A percentile compares a stretch with the other conserved stretches of the same genome.
Evolutionary conservation across 2,797 vertebrate genomes (phyloP).

Genomic region (Amazona finschi): DNA sequence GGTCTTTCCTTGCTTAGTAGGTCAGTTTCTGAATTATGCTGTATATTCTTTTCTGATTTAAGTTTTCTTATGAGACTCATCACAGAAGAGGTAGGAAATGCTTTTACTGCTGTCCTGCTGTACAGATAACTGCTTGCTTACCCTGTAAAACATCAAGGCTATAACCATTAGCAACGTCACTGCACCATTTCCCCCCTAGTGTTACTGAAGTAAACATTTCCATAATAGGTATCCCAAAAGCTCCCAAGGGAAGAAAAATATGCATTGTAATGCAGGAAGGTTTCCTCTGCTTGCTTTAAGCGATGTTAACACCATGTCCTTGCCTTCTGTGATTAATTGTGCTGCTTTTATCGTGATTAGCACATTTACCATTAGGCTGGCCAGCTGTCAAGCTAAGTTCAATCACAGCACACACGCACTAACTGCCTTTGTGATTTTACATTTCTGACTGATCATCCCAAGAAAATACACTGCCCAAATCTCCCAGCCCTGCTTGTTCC

Average conservation of each 20-base stretch:
- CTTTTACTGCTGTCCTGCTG: neutral
- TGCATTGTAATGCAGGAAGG: neutral
- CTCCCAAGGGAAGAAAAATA: constrained; percentile 19
- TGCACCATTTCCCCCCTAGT: neutral
- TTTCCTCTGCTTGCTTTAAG: constrained; percentile 14
- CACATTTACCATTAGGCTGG: neutral
- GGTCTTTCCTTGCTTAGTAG: neutral
- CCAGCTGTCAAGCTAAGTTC: constrained; percentile 2
- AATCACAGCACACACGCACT: neutral
- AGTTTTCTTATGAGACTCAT: neutral
- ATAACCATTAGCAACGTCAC: neutral
- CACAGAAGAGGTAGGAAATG: neutral
- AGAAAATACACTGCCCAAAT: neutral
- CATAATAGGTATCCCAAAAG: constrained; percentile 7
- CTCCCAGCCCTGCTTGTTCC: neutral
- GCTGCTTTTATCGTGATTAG: constrained; percentile 27
- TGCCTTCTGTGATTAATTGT: constrained; percentile 41
- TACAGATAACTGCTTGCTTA: neutral
- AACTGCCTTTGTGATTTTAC: neutral
- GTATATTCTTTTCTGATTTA: neutral
- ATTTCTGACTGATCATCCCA: neutral
- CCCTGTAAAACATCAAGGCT: neutral
- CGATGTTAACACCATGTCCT: neutral
- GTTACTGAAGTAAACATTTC: constrained; percentile 9
- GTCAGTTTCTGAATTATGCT: neutral